These are phyloP conservation scores for Abrostola tripartita DNA, from an alignment of 2,888 invertebrate genomes.

Conservation along the genomic window DNA sequence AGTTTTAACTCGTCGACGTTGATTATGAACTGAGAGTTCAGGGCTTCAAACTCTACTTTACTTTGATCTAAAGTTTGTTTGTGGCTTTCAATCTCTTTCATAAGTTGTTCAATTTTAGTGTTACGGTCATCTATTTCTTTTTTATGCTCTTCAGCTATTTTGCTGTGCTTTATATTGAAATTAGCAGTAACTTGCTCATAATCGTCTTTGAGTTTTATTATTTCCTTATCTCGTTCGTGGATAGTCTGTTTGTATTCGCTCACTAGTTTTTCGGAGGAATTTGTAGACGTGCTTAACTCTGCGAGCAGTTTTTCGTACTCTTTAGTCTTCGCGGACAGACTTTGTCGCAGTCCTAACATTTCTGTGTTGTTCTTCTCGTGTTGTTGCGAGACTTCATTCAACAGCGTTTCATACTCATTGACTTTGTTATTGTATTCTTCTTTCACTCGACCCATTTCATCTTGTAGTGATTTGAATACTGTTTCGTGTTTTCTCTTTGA, in stretches of 20 bases:
- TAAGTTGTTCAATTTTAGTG: constrained; percentile 82
- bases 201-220: constrained; percentile 85
- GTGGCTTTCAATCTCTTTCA: constrained; percentile 84
- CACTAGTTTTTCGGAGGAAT: constrained; percentile 79
- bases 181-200: constrained; percentile 82
- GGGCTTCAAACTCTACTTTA: constrained; percentile 81
- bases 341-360: constrained; percentile 79
- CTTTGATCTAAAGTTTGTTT: constrained; percentile 82
- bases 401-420: constrained; percentile 82
- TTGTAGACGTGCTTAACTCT: constrained; percentile 75
- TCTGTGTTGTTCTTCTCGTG: constrained; percentile 81
- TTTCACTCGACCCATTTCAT: constrained; percentile 77
- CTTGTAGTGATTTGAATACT: constrained; percentile 74
- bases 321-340: constrained; percentile 76
- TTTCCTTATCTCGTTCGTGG: constrained; percentile 87
- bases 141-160: constrained; percentile 85
- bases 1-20: constrained; percentile 80
- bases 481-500: constrained; percentile 78
- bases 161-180: constrained; percentile 84
- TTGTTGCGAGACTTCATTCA: constrained; percentile 80
- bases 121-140: constrained; percentile 86
- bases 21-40: constrained; percentile 81
- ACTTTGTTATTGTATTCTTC: constrained; percentile 79
- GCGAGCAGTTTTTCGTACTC: constrained; percentile 78
- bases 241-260: constrained; percentile 84